Evolutionary conservation across 1,140 invertebrate species (phyloP), one percentile per base, ranked within the genome.

Genomic region (Parasteatoda tepidariorum): DNA sequence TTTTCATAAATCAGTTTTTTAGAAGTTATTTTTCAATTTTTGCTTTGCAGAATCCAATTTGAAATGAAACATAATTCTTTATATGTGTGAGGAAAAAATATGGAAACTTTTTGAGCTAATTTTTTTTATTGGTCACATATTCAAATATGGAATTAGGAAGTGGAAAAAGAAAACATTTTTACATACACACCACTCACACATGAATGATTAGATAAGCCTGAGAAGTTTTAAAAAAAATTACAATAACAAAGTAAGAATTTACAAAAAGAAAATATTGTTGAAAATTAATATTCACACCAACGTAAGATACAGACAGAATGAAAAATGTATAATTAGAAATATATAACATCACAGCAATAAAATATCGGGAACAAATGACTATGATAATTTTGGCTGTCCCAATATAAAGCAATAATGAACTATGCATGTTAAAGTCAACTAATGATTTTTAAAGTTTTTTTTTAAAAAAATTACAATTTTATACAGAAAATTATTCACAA

Each of bases 161-260:
- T 70, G 30, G 68, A 66, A 68, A 81, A 66, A 75, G 54, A 15
- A 66, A 83, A 73, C 41, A 74, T 55, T 66, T 82, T 59, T 66
- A 83, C 81, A 83, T 83, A 74, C 81, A 83, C 70, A 83, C 81
- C 81, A 73, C 81, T 83, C 81, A 83, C 81, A 83, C 81, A 74
- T 83, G 81, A 83, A 83, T 73, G 62, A 83, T 73, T 70, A 82
- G 66, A 82, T 71, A 70, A 26, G 57, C 48, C 30, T 79, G 64
- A 79, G 76, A 79, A 55, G 30, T 57, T 41, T 28, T 24, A 57
- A 79, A 79, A 79, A 79, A 66, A 66, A n/a, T n/a, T n/a, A n/a
- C n/a, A 24, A 68, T 73, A 73, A 73, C 54, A 55, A 79, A 33
- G 15, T 33, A 57, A n/a, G 28, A n/a, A 34, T 79, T 34, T 55